Percentiles rank a stretch among this genome's conserved stretches.
Conservation (phyloP, 92 coral and sea anemone genomes). For the Micromussa lordhowensis region DNA sequence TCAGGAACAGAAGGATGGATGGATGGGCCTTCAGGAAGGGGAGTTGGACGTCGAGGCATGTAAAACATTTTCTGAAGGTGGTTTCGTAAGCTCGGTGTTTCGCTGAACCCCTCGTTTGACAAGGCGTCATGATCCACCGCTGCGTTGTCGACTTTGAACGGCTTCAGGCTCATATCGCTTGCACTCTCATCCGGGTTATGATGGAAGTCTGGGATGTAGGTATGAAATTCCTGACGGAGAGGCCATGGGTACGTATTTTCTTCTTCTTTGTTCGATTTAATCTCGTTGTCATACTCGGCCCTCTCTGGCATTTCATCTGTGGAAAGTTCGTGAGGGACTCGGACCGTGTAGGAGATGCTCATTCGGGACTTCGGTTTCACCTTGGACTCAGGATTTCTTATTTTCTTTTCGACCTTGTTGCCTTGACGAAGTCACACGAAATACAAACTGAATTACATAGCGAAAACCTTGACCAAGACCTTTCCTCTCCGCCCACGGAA, state of each 20-base stretch:
- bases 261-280: background rate
- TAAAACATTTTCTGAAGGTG: background rate
- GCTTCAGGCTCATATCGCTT: constrained; percentile 50
- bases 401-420: constrained; percentile 40
- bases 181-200: constrained; percentile 12
- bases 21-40: background rate
- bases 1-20: background rate
- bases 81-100: constrained; percentile 8
- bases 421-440: constrained; percentile 69
- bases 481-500: constrained; percentile 33
- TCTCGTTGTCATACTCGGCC: constrained; percentile 1
- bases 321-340: constrained; percentile 46
- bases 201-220: constrained; percentile 7
- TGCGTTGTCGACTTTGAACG: constrained; percentile 32
- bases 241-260: constrained; percentile 47
- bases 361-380: constrained; percentile 44
- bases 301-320: constrained; percentile 47
- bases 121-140: constrained; percentile 50
- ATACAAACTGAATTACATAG: background rate
- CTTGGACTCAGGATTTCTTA: background rate
- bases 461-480: background rate
- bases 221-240: background rate
- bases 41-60: background rate
- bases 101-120: constrained; percentile 40
- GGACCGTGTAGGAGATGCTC: constrained; percentile 68